A percentile compares a stretch with the other conserved stretches of the same genome.
These are phyloP conservation scores for Scaptodrosophila lebanonensis DNA, from an alignment of 1,140 invertebrate species.

Conservation along the genomic window DNA sequence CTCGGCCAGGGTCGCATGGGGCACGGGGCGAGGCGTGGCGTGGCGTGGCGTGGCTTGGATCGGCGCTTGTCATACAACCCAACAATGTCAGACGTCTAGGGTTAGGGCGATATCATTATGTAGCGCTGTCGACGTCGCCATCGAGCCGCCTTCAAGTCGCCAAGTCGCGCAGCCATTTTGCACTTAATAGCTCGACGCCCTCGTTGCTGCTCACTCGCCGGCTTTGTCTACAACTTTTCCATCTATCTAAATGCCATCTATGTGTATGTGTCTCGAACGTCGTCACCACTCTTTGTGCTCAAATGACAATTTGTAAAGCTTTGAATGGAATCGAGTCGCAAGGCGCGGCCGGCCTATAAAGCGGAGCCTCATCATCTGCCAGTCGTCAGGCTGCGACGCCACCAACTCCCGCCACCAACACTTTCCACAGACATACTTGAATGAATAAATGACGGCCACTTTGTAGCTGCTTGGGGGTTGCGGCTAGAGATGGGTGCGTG, in stretches of 20 bases:
- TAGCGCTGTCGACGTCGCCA: no score
- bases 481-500: neutral
- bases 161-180: conserved; percentile 40
- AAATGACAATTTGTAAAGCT: conserved; percentile 74
- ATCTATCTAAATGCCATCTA: conserved; percentile 4
- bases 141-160: no score
- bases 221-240: neutral
- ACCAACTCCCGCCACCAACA: no score
- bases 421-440: no score
- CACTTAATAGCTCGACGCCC: conserved; percentile 53
- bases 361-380: no score
- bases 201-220: neutral
- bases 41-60: no score
- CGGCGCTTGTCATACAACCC: conserved; percentile 7
- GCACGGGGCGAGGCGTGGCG: neutral
- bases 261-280: no score
- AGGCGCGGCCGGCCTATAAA: conserved; percentile 54
- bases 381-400: conserved; percentile 6
- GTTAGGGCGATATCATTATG: conserved; percentile 1
- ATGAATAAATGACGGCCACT: conserved; percentile 42
- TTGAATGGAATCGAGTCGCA: conserved; percentile 42
- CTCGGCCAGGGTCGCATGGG: neutral
- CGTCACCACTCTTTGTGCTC: conserved; percentile 25
- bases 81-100: conserved; percentile 43
- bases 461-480: conserved; percentile 12